Base-by-base conservation (phyloP, 2,113 vertebrate species). In the Lampris incognitus region DNA sequence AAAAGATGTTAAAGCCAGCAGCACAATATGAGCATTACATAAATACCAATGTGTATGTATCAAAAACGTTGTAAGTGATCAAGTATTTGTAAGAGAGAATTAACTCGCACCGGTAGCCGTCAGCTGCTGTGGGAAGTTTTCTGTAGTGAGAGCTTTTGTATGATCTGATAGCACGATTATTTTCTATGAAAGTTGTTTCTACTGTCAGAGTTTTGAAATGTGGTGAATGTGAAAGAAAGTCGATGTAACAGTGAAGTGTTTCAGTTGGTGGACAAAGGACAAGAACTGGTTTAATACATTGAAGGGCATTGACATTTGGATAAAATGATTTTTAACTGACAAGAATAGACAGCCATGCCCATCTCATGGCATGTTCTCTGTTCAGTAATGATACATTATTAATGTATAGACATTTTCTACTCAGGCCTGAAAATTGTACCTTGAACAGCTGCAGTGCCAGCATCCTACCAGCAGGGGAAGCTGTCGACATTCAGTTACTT, bases 381-480 rank as follows among this genome's bases (percentile, higher is more conserved):
- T 70, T 63, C 52, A 71, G 59, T 66, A 69, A 72, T 78, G 65
- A 75, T 51, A 9, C 52, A 55, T 87, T 59, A 61, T 68, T 62
- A 65, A 88, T 72, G 67, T 77, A 82, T 61, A 87, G 89, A 81
- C 88, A 90, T 90, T 82, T 78, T 82, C 74, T 88, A 89, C 91
- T 92, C 90, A 92, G 92, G 89, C 92, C 89, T 83, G 64, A 65
- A 78, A 64, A 72, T 7, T 60, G 79, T 66, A 72, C 77, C 67
- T 79, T 75, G 75, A 82, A 81, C 79, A 83, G 86, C 89, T 87
- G 90, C 85, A 82, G 87, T 78, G 85, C 70, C 76, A 67, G 78
- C 74, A 54, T 83, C 69, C 58, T 48, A 87, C 90, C 89, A 92
- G 89, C 89, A 93, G 90, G 90, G 88, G 44, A 88, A 41, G 89